Evolutionary conservation across 2,797 vertebrate species (phyloP), one percentile per base, ranked within the genome.

Genomic region (Gallirallus australis): DNA sequence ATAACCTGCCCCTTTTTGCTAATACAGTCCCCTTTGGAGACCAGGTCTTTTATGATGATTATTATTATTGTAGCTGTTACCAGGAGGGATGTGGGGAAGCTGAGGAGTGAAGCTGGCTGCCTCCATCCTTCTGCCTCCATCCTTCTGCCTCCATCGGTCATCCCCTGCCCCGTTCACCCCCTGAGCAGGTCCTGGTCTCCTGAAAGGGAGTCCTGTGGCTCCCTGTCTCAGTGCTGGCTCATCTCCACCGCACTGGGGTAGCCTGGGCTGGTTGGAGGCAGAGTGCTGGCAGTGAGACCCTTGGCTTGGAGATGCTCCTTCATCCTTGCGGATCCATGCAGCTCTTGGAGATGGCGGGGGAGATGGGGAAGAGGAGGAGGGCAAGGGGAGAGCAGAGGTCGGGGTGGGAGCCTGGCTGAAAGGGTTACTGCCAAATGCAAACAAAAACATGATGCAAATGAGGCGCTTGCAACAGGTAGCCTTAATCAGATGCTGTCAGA

Each of bases 401-500:
- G 18, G 53, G 59, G 69, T 48, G 69, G 82, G 96, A 91, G 84
- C 84, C 95, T 10, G 4, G 11, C 90, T 90, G 96, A 96, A 97
- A 88, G 96, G 97, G 97, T 97, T 97, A 95, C 96, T 93, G 94
- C 91, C 94, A 97, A 96, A 96, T 6, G 83, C 96, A 97, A 98
- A 98, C 97, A 98, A 97, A 97, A 98, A 97, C 97, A 97, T 31
- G 27, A 98, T 98, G 98, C 97, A 98, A 97, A 98, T 98, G 96
- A 98, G 95, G 95, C 20, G 13, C 82, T 91, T 93, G 97, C 98
- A 98, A 98, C 98, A 98, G 98, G 98, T 98, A 98, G 97, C 97
- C 97, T 98, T 98, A 98, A 98, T 98, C 98, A 98, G 98, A 98
- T 96, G 98, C 98, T 98, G 98, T 98, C 98, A 97, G 98, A 98